These are phyloP conservation scores for Biston betularia DNA, from an alignment of 2,888 invertebrate species.

Conservation along the genomic window DNA sequence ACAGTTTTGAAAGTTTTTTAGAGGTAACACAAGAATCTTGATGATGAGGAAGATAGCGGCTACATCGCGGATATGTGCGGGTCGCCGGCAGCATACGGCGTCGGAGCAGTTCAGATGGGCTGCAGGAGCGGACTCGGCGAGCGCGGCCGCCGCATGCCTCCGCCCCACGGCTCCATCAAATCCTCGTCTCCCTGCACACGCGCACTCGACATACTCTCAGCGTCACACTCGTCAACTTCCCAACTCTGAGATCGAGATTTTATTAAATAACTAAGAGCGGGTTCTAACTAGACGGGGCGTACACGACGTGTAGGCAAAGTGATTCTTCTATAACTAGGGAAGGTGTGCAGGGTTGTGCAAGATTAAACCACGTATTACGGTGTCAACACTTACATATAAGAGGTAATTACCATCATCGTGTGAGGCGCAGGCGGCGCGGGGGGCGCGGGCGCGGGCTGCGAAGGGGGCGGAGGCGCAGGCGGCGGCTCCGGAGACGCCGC, in stretches of 20 bases:
- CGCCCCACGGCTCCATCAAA: constrained; percentile 87
- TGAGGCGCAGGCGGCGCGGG: constrained; percentile 78
- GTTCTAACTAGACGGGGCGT: constrained; percentile 49
- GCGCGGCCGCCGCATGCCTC: constrained; percentile 75
- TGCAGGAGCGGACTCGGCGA: constrained; percentile 81
- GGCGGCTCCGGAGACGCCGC: constrained; percentile 87
- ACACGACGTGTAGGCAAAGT: constrained; percentile 43
- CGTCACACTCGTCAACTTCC: constrained; percentile 84
- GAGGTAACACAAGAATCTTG: constrained; percentile 52
- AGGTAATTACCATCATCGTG: constrained; percentile 87
- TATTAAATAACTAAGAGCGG: constrained; percentile 62
- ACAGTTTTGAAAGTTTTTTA: constrained; percentile 23
- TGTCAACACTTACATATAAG: constrained; percentile 87
- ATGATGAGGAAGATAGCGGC: constrained; percentile 52
- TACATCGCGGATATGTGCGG: constrained; percentile 60
- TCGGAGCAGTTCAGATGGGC: constrained; percentile 63
- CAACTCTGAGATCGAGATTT: constrained; percentile 85
- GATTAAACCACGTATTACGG: constrained; percentile 84
- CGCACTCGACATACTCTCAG: constrained; percentile 86
- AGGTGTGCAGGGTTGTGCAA: constrained; percentile 80
- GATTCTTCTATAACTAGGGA: constrained; percentile 57
- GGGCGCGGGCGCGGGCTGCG: constrained; percentile 72
- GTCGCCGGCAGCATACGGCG: constrained; percentile 41
- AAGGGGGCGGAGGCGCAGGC: constrained; percentile 85
- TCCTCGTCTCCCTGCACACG: constrained; percentile 88